Evolutionary conservation across 2,113 vertebrate species (phyloP).

Genomic region (Oncorhynchus tshawytscha): DNA sequence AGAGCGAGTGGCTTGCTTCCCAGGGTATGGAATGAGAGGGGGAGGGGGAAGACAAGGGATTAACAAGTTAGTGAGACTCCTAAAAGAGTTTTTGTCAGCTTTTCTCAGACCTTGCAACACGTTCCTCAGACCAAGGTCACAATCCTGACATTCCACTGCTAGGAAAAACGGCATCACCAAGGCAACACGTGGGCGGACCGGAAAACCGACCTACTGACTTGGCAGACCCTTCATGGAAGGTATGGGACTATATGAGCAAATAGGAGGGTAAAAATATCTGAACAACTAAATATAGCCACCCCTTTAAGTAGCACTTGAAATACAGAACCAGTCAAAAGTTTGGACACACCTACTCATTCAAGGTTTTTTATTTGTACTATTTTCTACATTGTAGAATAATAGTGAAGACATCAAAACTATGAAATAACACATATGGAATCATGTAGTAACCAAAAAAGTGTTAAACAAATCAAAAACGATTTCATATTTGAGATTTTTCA

Average conservation of each 20-base stretch:
- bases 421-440: too few relatives aligned
- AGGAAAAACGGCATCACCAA: constrained; percentile 18
- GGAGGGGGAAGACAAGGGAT: constrained; percentile 23
- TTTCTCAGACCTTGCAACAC: constrained; percentile 22
- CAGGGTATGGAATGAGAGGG: not conserved
- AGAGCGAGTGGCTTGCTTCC: not conserved
- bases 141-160: constrained; percentile 36
- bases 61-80: not conserved
- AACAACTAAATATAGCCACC: not conserved
- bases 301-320: not conserved
- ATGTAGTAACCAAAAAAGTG: too few relatives aligned
- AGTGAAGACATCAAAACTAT: too few relatives aligned
- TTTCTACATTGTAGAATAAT: too few relatives aligned
- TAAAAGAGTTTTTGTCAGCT: not conserved
- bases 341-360: too few relatives aligned
- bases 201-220: not conserved
- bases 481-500: too few relatives aligned
- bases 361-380: too few relatives aligned
- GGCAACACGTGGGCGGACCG: constrained; percentile 7
- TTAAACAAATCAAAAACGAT: too few relatives aligned
- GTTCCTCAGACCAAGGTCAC: constrained; percentile 23
- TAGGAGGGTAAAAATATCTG: constrained; percentile 5
- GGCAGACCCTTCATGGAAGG: constrained; percentile 15
- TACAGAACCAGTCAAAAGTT: too few relatives aligned
- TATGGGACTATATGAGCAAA: constrained; percentile 13